Percentiles rank a stretch among this genome's conserved stretches.
phyloP scores from a whole-genome alignment of 2,113 vertebrate genomes.

The Spheniscus mendiculus region DNA sequence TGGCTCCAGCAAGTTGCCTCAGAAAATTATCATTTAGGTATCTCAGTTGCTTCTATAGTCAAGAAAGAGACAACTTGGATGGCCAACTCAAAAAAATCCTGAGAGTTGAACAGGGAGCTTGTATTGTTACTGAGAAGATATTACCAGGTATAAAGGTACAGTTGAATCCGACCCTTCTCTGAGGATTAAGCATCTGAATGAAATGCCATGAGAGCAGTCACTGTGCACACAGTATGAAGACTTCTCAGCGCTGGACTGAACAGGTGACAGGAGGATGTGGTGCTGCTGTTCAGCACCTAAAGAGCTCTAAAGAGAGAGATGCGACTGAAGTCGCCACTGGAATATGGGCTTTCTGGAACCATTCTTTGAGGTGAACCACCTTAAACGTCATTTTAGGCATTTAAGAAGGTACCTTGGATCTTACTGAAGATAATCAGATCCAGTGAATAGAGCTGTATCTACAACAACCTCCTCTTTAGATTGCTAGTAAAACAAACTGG shows the following conservation, averaged over 20 bases:
- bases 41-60: neutral
- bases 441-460: neutral
- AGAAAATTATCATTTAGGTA: neutral
- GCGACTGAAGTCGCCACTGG: neutral
- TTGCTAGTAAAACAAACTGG: neutral
- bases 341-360: neutral
- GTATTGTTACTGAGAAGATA: too few species aligned
- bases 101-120: neutral
- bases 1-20: accelerated
- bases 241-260: neutral
- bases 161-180: neutral
- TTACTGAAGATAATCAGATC: neutral
- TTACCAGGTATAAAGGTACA: neutral
- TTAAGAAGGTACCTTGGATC: neutral
- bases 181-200: neutral
- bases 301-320: neutral
- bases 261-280: neutral
- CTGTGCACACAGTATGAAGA: accelerated
- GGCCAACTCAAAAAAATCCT: neutral
- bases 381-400: neutral
- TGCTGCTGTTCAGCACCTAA: neutral
- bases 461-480: neutral
- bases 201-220: accelerated
- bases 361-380: neutral
- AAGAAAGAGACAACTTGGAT: neutral